These are phyloP conservation scores for Petrolisthes manimaculis DNA, from an alignment of 2,888 invertebrate genomes.

Conservation along the genomic window DNA sequence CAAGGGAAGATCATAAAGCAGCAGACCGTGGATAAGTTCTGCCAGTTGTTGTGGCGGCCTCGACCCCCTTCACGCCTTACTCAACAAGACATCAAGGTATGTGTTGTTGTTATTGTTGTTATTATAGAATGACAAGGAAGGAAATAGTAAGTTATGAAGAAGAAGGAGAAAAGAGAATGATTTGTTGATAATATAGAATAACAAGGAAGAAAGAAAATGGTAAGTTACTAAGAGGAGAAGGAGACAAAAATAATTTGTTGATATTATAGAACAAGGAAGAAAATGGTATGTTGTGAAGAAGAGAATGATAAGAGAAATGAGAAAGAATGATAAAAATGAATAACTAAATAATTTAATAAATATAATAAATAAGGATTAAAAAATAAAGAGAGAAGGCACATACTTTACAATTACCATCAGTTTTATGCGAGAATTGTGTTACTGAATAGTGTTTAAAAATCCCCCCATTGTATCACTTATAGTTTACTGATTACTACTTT, in stretches of 20 bases:
- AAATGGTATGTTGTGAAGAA: no score
- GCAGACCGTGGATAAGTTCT: conserved; percentile 91
- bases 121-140: not conserved
- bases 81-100: conserved; percentile 79
- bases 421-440: no score
- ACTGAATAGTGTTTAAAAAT: no score
- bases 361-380: not conserved
- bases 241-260: not conserved
- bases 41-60: conserved; percentile 96
- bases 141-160: not conserved
- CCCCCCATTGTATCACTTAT: no score
- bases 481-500: no score
- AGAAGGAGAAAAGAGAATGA: not conserved
- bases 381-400: no score
- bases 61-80: conserved; percentile 87
- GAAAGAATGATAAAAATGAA: no score
- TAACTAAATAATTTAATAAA: not conserved
- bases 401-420: no score
- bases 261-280: no score
- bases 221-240: not conserved
- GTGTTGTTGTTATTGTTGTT: not conserved
- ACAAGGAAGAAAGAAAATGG: not conserved
- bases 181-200: not conserved
- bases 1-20: conserved; percentile 84
- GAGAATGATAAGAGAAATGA: not conserved